Evolutionary conservation across 1,140 invertebrate species (phyloP).

Genomic region (Drosophila lowei): DNA sequence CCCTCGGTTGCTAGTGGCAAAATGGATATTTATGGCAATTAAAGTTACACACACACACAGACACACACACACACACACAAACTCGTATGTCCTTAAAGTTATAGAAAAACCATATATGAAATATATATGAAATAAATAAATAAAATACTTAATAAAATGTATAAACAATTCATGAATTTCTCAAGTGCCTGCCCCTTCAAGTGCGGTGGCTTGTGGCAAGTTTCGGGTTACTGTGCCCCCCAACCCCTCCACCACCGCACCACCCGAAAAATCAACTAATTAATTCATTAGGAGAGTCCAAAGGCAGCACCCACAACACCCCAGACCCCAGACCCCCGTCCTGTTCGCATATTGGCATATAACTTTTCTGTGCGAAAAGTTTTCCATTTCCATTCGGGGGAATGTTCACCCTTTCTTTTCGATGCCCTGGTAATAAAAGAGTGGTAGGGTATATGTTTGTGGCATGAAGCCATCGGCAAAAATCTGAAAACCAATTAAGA

Average conservation of each 20-base stretch:
- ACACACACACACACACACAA: constrained; percentile 5
- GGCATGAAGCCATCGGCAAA: too few species aligned
- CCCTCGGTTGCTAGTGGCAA: constrained; percentile 1
- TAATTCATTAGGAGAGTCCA: constrained; percentile 65
- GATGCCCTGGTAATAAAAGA: too few species aligned
- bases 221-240: constrained; percentile 10
- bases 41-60: constrained; percentile 25
- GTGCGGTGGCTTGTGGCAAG: constrained; percentile 20
- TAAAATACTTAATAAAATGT: constrained; percentile 8
- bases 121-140: constrained; percentile 44
- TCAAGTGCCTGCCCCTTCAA: constrained; percentile 44
- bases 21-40: constrained; percentile 5
- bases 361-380: constrained; percentile 55
- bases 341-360: constrained; percentile 2
- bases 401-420: too few species aligned
- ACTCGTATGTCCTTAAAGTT: constrained; percentile 47
- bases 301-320: too few species aligned
- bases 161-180: constrained; percentile 39
- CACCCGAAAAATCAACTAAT: constrained; percentile 62
- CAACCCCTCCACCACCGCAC: too few species aligned
- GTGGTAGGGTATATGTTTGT: too few species aligned
- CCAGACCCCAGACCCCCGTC: too few species aligned
- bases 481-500: too few species aligned
- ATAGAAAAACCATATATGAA: constrained; percentile 29
- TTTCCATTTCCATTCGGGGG: constrained; percentile 28